Evolutionary conservation across 2,888 invertebrate species (phyloP).

Genomic region (Girardia tigrina): DNA sequence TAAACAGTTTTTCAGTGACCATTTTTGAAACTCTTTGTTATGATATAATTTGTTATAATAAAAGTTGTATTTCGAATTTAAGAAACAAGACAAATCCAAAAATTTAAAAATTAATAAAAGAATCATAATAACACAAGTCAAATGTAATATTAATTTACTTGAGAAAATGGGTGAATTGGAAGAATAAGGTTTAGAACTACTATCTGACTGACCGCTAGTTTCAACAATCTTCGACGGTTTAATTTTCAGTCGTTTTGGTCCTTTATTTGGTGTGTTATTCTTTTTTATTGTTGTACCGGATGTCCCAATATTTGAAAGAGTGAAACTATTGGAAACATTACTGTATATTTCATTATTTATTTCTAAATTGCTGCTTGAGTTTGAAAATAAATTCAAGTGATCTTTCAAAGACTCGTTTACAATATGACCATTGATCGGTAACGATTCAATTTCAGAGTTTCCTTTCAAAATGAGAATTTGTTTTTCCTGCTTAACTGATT

Average conservation of each 20-base stretch:
- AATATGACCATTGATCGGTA: neutral
- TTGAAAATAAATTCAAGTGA: conserved; percentile 12
- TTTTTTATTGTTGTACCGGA: neutral
- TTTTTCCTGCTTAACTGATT: conserved; percentile 15
- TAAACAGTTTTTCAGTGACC: no score
- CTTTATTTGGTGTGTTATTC: neutral
- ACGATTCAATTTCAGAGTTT: neutral
- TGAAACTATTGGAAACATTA: neutral
- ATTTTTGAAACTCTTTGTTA: no score
- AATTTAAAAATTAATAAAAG: no score
- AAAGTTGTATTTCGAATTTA: no score
- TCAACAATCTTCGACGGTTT: neutral
- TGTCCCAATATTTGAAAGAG: neutral
- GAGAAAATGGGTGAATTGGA: neutral
- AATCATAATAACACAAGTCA: no score
- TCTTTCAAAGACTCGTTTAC: neutral
- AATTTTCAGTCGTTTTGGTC: neutral
- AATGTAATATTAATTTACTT: no score
- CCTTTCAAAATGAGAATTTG: conserved; percentile 9
- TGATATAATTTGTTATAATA: no score
- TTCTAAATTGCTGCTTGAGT: neutral
- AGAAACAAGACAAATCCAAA: no score
- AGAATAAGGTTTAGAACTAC: neutral
- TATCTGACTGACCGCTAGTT: neutral
- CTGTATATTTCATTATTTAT: neutral